Conservation (phyloP, 2,888 invertebrate genomes). For the Drosophila barbarae region DNA sequence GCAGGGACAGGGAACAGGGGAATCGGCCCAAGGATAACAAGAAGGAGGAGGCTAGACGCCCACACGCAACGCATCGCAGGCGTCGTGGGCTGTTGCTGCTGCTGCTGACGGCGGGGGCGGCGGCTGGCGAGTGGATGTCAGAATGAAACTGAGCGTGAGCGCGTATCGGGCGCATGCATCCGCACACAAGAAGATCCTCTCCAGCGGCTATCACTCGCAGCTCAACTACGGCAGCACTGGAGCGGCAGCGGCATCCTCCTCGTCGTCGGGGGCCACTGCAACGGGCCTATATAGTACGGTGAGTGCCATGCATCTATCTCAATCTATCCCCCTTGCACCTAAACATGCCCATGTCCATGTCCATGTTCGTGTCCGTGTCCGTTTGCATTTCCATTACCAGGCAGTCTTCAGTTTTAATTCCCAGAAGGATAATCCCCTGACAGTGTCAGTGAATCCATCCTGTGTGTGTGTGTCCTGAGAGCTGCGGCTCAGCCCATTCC, state of each 20-base stretch:
- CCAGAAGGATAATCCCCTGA: constrained; percentile 14
- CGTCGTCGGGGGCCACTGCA: constrained; percentile 79
- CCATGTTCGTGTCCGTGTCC: background rate
- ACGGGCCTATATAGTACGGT: constrained; percentile 82
- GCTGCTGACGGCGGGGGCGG: constrained; percentile 7
- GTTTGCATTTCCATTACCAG: constrained; percentile 2
- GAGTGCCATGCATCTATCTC: constrained; percentile 48
- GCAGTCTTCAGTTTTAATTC: constrained; percentile 2
- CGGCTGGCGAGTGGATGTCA: constrained; percentile 58
- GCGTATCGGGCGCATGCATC: constrained; percentile 93
- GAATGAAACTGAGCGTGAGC: constrained; percentile 92
- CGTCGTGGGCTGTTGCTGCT: constrained; percentile 1
- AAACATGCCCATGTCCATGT: background rate
- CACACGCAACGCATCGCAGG: constrained; percentile 4
- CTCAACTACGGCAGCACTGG: constrained; percentile 89
- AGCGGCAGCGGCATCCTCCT: constrained; percentile 82
- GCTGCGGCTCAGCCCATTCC: constrained; percentile 1
- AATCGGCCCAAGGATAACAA: constrained; percentile 7
- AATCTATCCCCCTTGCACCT: background rate
- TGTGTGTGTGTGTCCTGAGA: background rate
- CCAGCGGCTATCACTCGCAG: constrained; percentile 87
- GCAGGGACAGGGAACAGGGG: background rate
- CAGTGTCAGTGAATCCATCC: constrained; percentile 3
- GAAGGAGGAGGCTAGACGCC: constrained; percentile 1
- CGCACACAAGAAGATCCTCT: constrained; percentile 92